Base-by-base conservation (phyloP, 2,797 vertebrate genomes). In the Loris lydekkerianus region DNA sequence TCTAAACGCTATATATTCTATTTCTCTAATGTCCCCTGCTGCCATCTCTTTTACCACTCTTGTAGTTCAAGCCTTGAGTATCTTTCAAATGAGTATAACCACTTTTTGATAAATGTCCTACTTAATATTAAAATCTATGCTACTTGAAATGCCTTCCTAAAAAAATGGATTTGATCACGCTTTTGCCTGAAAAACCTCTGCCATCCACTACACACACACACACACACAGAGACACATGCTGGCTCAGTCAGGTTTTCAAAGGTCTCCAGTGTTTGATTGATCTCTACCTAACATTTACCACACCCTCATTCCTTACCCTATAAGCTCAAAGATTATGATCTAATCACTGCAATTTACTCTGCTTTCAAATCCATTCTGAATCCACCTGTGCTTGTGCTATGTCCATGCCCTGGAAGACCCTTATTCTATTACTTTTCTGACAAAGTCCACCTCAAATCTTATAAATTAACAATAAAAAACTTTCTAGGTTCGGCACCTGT, bases 371-470 rank as follows among this genome's bases (percentile, higher is more conserved):
- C 34, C 40, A 93, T 82, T 88, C 63, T 91, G 83, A 94, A 91
- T 83, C 49, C 43, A 58, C 27, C 29, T 93, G 34, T 76, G 27
- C 56, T 13, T 82, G 60, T 87, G 20, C 20, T 72, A 86, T 31
- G 87, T 43, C n/a, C 21, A 72, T 77, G 14, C 69, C 60, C 58
- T 77, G 6, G 77, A 89, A 95, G 70, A 63, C 21, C 31, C 25
- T 69, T 83, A 14, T 40, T 93, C 67, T 29, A 61, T 69, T 87
- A 93, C 15, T 80, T 76, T 85, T 43, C 40, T 81, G 40, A 53
- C 37, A 46, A 95, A 92, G 80, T 43, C 61, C 40, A 95, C 56
- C 18, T 92, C 29, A 94, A 92, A 86, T 70, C 37, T 85, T 94
- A 70, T 0, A 89, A 90, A 29, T 77, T 77, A 86, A 49, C 58